Evolutionary conservation across 2,113 vertebrate genomes (phyloP), one percentile per base, ranked within the genome.

Genomic region (Phasianus colchicus): DNA sequence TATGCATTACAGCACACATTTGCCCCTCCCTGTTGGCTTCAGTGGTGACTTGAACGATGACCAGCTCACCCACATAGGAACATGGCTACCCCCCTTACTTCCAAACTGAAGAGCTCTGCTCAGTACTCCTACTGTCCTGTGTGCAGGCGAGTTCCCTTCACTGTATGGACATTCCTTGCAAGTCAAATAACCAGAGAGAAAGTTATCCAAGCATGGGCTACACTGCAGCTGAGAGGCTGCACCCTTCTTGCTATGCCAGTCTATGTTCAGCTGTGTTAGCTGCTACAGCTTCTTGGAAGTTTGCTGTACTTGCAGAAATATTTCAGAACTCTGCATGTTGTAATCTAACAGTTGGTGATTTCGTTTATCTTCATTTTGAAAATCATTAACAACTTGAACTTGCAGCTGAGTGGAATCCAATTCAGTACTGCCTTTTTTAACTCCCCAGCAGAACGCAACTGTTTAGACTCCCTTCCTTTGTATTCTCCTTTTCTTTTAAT

Each of bases 271-370:
- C 4, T 1, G 34, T 30, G 21, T 32, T 48, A 25, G 61, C 43
- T 71, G 66, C 58, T 57, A 57, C 10, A 5, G 66, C 67, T 30
- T 5, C 75, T 34, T 66, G 63, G 48, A 78, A 79, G 27, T 29
- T 74, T 24, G 52, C 42, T 43, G 21, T 19, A 25, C 34, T 42
- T 40, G 70, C 67, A 69, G 75, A 77, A 48, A 70, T 30, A 70
- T 83, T 91, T 80, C 93, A 90, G 36, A 87, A 78, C 81, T 90
- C 82, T 80, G 85, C 67, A 76, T 80, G 69, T 48, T 86, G 73
- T 74, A 90, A 75, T 60, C 77, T 97, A 96, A 97, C 69, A 79
- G 89, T 52, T 86, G 75, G 71, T 96, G 95, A 96, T 90, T 96
- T 87, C 75, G 93, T 96, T 96, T 95, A 90, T 92, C 86, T 96